Percentiles rank a stretch among this genome's conserved stretches.
phyloP scores from a whole-genome alignment of 2,797 vertebrate genomes.

The Lemur catta region DNA sequence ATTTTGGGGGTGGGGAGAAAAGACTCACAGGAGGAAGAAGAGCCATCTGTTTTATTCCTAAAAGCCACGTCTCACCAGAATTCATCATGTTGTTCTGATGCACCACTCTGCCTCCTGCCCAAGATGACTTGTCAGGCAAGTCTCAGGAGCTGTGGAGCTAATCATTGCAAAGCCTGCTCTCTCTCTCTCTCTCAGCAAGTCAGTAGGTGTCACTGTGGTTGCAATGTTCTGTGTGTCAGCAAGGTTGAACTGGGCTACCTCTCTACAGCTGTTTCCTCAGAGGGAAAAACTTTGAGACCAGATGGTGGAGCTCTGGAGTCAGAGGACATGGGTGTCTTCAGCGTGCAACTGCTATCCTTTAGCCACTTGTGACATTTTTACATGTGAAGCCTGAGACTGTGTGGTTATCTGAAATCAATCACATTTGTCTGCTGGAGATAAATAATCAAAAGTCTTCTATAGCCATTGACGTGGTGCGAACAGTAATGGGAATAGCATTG shows the following conservation, averaged over 20 bases:
- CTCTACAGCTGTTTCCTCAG: slow-evolving; percentile 1
- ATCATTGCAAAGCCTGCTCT: background rate
- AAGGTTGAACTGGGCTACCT: background rate
- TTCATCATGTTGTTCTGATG: background rate
- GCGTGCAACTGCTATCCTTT: slow-evolving; percentile 24
- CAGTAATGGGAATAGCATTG: background rate
- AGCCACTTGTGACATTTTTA: slow-evolving; percentile 20
- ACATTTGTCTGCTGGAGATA: slow-evolving; percentile 10
- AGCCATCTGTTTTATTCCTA: background rate
- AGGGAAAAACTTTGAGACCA: slow-evolving; percentile 18
- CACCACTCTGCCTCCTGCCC: too few relatives aligned
- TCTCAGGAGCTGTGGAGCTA: background rate
- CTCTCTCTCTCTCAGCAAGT: background rate
- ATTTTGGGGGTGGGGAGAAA: background rate
- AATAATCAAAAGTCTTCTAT: background rate
- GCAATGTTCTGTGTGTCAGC: background rate
- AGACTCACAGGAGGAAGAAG: slow-evolving; percentile 16
- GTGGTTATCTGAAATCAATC: background rate
- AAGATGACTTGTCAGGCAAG: background rate
- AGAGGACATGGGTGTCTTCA: slow-evolving; percentile 44
- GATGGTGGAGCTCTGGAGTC: slow-evolving; percentile 55
- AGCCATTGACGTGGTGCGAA: background rate
- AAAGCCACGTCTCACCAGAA: background rate
- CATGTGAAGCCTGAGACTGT: background rate
- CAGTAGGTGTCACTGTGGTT: background rate